phyloP scores from a whole-genome alignment of 2,113 vertebrate species.

The Atlantisia rogersi region DNA sequence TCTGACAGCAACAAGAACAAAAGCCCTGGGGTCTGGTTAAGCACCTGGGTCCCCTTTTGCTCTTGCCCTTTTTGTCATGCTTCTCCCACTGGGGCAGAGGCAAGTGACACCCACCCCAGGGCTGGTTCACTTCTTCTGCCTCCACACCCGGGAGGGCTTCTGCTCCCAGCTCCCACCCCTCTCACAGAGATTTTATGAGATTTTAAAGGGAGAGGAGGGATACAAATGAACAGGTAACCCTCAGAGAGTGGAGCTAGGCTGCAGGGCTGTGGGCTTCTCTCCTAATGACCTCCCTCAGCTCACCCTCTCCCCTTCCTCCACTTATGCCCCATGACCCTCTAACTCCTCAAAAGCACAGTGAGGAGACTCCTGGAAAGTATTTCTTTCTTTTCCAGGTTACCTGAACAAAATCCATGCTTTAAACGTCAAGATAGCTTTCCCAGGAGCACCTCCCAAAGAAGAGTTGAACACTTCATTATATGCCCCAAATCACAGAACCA shows the following conservation, averaged over 20 bases:
- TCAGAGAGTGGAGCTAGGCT: neutral
- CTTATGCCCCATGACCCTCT: neutral
- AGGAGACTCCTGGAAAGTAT: neutral
- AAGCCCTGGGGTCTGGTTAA: neutral
- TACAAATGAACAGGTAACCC: neutral
- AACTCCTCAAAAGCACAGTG: neutral
- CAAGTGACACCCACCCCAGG: neutral
- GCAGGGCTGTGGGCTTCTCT: neutral
- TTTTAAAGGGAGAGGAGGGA: neutral
- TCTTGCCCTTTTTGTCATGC: neutral
- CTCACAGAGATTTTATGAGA: neutral
- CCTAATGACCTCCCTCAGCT: neutral
- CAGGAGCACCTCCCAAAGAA: neutral
- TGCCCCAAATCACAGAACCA: neutral
- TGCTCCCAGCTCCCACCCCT: neutral
- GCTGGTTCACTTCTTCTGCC: neutral
- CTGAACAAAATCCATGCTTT: neutral
- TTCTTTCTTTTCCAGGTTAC: neutral
- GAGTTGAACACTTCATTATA: neutral
- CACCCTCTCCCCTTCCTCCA: neutral
- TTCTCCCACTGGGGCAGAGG: neutral
- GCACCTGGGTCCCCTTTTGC: neutral
- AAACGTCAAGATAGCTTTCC: neutral
- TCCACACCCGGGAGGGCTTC: neutral
- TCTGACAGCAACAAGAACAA: neutral